These are phyloP conservation scores for Iphiclides podalirius DNA, from an alignment of 2,888 invertebrate genomes.

Conservation along the genomic window DNA sequence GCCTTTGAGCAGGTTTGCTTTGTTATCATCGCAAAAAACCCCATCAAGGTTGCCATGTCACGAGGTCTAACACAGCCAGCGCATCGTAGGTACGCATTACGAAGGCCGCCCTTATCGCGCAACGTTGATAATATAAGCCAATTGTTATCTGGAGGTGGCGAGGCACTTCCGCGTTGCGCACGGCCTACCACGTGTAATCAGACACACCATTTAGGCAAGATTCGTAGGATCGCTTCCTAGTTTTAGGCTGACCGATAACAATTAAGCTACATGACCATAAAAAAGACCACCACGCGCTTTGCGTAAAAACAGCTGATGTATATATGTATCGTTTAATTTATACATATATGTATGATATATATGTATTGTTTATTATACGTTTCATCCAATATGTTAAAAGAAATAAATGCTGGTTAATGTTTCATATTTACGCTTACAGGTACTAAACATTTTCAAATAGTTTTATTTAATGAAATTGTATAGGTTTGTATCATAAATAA, in stretches of 20 bases:
- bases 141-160: constrained; percentile 69
- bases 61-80: constrained; percentile 29
- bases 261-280: too few relatives aligned
- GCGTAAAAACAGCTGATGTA: too few relatives aligned
- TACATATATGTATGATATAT: too few relatives aligned
- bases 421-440: too few relatives aligned
- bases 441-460: too few relatives aligned
- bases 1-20: constrained; percentile 5
- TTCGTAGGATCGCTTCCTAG: constrained; percentile 25
- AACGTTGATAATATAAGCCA: constrained; percentile 63
- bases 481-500: too few relatives aligned
- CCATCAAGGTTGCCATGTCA: constrained; percentile 24
- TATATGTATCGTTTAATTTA: too few relatives aligned
- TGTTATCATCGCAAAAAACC: constrained; percentile 16
- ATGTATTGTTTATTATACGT: too few relatives aligned
- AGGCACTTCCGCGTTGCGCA: constrained; percentile 70
- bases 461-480: too few relatives aligned
- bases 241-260: constrained; percentile 1
- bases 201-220: constrained; percentile 34
- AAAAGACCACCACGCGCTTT: too few relatives aligned
- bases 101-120: constrained; percentile 65
- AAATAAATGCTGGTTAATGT: too few relatives aligned
- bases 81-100: constrained; percentile 31
- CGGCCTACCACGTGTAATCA: constrained; percentile 48
- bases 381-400: too few relatives aligned